phyloP scores from a whole-genome alignment of 2,113 vertebrate species.

The Ammodytes dubius region DNA sequence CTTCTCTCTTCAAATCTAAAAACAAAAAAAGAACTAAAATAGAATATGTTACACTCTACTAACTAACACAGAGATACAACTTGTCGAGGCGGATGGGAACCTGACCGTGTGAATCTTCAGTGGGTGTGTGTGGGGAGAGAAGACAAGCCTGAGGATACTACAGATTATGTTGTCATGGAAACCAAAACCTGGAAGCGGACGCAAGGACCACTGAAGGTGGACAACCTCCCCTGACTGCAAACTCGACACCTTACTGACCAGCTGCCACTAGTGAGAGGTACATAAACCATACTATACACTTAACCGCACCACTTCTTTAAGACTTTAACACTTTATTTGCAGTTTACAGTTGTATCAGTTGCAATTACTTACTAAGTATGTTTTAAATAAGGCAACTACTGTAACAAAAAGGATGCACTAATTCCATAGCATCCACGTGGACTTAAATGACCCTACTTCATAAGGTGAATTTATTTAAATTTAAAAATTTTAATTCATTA shows the following conservation, averaged over 20 bases:
- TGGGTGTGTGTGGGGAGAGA: constrained; percentile 6
- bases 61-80: constrained; percentile 20
- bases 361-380: not conserved
- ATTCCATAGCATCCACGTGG: not conserved
- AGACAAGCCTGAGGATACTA: constrained; percentile 75
- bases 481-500: not conserved
- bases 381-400: not conserved
- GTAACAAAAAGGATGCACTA: not conserved
- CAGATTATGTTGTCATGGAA: constrained; percentile 85
- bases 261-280: constrained; percentile 73
- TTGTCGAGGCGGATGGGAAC: constrained; percentile 42
- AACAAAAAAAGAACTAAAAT: constrained; percentile 2
- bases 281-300: constrained; percentile 26
- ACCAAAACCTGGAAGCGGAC: constrained; percentile 74
- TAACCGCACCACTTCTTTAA: not conserved
- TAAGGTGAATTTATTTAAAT: not conserved
- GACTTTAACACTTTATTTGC: not conserved
- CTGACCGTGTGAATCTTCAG: constrained; percentile 42
- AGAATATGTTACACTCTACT: constrained; percentile 18
- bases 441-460: not conserved
- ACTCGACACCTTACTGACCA: constrained; percentile 43
- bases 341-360: not conserved
- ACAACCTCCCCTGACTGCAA: constrained; percentile 71
- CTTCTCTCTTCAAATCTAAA: constrained; percentile 26
- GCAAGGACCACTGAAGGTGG: constrained; percentile 77